Percentiles rank a stretch among this genome's conserved stretches.
These are phyloP conservation scores for Pituophis catenifer DNA, from an alignment of 2,113 vertebrate genomes.

Conservation along the genomic window DNA sequence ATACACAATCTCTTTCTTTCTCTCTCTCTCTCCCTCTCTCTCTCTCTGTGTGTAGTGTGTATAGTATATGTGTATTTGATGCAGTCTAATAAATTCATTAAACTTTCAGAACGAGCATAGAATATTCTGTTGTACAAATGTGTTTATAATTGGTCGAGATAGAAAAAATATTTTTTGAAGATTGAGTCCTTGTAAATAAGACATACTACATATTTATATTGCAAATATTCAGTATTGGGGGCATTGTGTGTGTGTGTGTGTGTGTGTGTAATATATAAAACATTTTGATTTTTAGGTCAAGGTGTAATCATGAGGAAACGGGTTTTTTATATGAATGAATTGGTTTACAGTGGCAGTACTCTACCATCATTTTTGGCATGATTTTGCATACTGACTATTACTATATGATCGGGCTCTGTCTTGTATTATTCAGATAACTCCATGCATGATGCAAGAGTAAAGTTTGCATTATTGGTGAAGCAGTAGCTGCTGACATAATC, in stretches of 20 bases:
- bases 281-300: background rate
- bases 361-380: background rate
- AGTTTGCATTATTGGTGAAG: background rate
- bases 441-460: background rate
- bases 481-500: background rate
- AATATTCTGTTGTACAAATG: background rate
- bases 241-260: background rate
- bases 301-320: background rate
- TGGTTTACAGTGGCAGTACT: background rate
- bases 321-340: background rate
- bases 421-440: background rate
- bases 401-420: background rate
- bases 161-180: background rate
- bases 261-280: background rate
- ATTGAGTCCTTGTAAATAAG: background rate
- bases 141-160: background rate
- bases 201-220: background rate
- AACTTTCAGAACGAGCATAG: background rate
- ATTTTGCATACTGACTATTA: background rate
- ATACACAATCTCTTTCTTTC: background rate
- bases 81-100: constrained; percentile 3
- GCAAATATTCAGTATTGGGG: background rate
- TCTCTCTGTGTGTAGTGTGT: background rate
- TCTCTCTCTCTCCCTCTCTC: no score
- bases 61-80: background rate